A percentile compares a stretch with the other conserved stretches of the same genome.
phyloP scores from a whole-genome alignment of 1,140 invertebrate genomes.

The Portunus trituberculatus region DNA sequence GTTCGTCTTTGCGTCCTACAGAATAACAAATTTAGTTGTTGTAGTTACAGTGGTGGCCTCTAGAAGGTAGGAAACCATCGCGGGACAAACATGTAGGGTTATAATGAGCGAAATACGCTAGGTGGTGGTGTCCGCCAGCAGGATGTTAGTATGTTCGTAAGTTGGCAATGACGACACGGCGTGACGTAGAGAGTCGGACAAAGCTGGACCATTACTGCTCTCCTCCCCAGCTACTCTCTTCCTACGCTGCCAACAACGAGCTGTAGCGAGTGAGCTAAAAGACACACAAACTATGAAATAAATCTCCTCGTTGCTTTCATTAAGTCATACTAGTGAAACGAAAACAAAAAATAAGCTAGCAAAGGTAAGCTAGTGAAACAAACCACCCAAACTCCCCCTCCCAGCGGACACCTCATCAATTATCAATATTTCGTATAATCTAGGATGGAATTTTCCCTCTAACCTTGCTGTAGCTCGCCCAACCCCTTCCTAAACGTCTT shows the following conservation, averaged over 20 bases:
- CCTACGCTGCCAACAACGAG: conserved; percentile 74
- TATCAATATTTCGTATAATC: conserved; percentile 67
- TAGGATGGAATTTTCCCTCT: conserved; percentile 72
- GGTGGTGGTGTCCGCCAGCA: conserved; percentile 47
- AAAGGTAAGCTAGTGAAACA: background rate
- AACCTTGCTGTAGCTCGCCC: background rate
- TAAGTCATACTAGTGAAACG: conserved; percentile 29
- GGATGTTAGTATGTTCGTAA: conserved; percentile 72
- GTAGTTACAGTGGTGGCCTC: background rate
- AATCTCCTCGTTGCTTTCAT: conserved; percentile 44
- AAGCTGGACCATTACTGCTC: conserved; percentile 75
- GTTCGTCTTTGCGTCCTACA: background rate
- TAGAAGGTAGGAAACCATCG: background rate
- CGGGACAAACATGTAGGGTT: background rate
- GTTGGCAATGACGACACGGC: conserved; percentile 76
- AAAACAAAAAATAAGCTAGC: background rate
- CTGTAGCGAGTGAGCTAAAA: conserved; percentile 73
- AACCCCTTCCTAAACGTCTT: background rate
- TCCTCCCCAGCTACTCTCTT: conserved; percentile 77
- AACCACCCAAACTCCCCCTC: conserved; percentile 33
- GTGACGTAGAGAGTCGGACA: conserved; percentile 77
- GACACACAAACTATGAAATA: conserved; percentile 73
- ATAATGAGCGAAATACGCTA: conserved; percentile 48
- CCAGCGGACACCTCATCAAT: conserved; percentile 47
- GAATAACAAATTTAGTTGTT: background rate